These are phyloP conservation scores for Ictidomys tridecemlineatus DNA, from an alignment of 2,113 vertebrate genomes.

Conservation along the genomic window DNA sequence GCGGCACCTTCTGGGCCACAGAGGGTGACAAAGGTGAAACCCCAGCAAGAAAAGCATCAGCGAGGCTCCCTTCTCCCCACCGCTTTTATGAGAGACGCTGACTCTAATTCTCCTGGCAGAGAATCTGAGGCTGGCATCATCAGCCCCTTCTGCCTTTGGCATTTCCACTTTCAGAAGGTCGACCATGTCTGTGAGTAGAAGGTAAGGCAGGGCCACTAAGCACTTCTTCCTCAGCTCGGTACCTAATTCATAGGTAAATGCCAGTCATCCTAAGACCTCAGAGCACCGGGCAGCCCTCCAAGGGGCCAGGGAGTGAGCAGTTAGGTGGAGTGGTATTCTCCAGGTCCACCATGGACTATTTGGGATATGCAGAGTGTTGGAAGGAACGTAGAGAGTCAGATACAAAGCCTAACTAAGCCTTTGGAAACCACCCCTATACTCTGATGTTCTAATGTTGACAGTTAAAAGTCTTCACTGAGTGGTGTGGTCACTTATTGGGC, in stretches of 20 bases:
- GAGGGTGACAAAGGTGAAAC: neutral
- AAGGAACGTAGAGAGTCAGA: neutral
- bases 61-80: neutral
- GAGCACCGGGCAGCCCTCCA: neutral
- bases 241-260: slow-evolving; percentile 2
- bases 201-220: neutral
- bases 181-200: neutral
- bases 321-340: neutral
- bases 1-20: neutral
- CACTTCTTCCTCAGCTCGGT: neutral
- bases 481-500: neutral
- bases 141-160: neutral
- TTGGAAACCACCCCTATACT: neutral
- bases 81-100: neutral
- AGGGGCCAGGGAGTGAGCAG: neutral
- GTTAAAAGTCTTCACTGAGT: neutral
- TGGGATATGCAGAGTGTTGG: neutral
- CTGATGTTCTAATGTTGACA: neutral
- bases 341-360: neutral
- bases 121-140: neutral
- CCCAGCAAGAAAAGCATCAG: neutral
- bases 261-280: neutral
- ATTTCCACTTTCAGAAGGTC: neutral
- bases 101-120: neutral
- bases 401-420: neutral